Percentiles rank a stretch among this genome's conserved stretches.
phyloP scores from a whole-genome alignment of 2,888 invertebrate genomes.

The Phoronis australis region DNA sequence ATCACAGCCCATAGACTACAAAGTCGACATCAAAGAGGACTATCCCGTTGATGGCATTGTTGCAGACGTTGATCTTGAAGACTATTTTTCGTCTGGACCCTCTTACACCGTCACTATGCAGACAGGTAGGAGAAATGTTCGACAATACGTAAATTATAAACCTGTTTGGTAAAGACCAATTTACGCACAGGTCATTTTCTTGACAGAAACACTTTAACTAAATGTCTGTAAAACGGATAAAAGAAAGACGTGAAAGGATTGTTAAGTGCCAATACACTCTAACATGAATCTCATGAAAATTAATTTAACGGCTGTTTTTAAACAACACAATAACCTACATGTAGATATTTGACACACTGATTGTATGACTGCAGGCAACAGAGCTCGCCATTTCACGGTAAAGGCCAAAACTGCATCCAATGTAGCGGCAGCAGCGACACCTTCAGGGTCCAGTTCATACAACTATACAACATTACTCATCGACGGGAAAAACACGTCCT shows the following conservation, averaged over 20 bases:
- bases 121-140: constrained; percentile 15
- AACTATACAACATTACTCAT: constrained; percentile 26
- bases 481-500: constrained; percentile 17
- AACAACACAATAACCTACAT: no score
- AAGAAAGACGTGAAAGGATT: no score
- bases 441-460: no score
- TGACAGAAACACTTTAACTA: no score
- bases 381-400: constrained; percentile 26
- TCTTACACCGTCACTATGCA: constrained; percentile 16
- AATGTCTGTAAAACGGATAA: no score
- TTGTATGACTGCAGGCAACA: no score
- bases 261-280: no score
- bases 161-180: no score
- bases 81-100: constrained; percentile 31
- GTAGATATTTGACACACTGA: no score
- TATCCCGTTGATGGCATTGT: constrained; percentile 30
- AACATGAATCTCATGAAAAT: no score
- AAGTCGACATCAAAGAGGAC: constrained; percentile 26
- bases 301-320: no score
- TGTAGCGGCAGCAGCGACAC: constrained; percentile 17
- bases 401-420: constrained; percentile 20
- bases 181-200: no score
- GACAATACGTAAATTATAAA: background rate
- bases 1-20: constrained; percentile 28
- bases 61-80: constrained; percentile 23